A percentile compares a stretch with the other conserved stretches of the same genome.
Evolutionary conservation across 1,140 invertebrate species (phyloP).

Genomic region (Drosophila oshimai): DNA sequence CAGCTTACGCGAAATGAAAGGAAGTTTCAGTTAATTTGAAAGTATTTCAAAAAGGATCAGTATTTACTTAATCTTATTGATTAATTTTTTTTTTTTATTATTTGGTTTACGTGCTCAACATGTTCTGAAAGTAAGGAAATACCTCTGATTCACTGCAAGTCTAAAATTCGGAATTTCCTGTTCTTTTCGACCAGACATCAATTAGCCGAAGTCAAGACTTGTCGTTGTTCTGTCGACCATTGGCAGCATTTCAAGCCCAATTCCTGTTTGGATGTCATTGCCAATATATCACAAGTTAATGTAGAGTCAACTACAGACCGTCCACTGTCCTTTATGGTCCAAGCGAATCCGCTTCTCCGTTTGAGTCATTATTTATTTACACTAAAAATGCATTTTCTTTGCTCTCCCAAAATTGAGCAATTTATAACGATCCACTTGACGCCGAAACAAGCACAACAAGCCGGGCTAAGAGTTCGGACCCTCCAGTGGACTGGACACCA

Average conservation of each 20-base stretch:
- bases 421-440: slow-evolving; percentile 78
- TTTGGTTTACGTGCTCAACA: background rate
- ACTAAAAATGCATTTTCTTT: slow-evolving; percentile 75
- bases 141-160: background rate
- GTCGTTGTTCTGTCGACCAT: slow-evolving; percentile 11
- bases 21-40: background rate
- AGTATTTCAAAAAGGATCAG: background rate
- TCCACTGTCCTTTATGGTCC: slow-evolving; percentile 15
- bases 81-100: too few species aligned
- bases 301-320: background rate
- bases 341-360: slow-evolving; percentile 3
- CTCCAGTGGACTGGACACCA: slow-evolving; percentile 23
- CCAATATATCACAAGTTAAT: slow-evolving; percentile 47
- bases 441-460: slow-evolving; percentile 42
- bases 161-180: background rate
- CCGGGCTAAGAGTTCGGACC: slow-evolving; percentile 1
- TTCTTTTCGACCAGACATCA: slow-evolving; percentile 14
- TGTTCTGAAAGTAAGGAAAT: background rate
- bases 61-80: too few species aligned
- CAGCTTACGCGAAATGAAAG: background rate
- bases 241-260: slow-evolving; percentile 45
- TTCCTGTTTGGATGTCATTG: slow-evolving; percentile 39
- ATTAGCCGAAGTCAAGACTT: slow-evolving; percentile 22
- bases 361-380: slow-evolving; percentile 75
- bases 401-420: slow-evolving; percentile 67